Evolutionary conservation across 2,888 invertebrate species (phyloP), one percentile per base, ranked within the genome.

Genomic region (Pheosia tremula): DNA sequence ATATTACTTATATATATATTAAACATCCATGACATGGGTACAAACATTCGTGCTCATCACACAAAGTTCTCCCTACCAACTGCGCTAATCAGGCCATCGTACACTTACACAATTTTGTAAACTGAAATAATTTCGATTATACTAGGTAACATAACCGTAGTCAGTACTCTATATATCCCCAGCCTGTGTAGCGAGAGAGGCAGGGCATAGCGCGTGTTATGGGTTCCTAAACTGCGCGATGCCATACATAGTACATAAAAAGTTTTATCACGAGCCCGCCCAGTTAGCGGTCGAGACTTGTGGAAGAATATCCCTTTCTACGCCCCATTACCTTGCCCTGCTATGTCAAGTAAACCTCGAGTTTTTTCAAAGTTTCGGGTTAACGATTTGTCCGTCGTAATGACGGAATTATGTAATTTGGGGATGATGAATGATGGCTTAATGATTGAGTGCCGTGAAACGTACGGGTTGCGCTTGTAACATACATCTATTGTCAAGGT

Each of bases 201-300:
- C 63, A 60, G 61, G 41, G 62, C 63, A 57, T 59, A 71, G 61
- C 67, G 78, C 80, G 81, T 24, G 24, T 88, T 86, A 86, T 83
- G 85, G 84, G 81, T 83, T 84, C 81, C 80, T 81, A 83, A 85
- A 85, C 84, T 85, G 85, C 81, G 75, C 84, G 80, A 82, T 83
- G 81, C 80, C 83, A 83, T 85, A 87, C 89, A 87, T 84, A 86
- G 85, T 83, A 85, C 87, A 90, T 91, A 90, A 90, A 91, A 93
- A 92, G 84, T 92, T 92, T 90, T 90, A 90, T 91, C 89, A 88
- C 85, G 79, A 78, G 81, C 81, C 81, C 68, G 77, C 80, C 84
- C 61, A 67, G 69, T 56, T 68, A 85, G 88, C 84, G 77, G 79
- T 78, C 74, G 73, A 80, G 88, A 90, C 85, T 90, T 91, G 83